Evolutionary conservation across 2,113 vertebrate genomes (phyloP), one percentile per base, ranked within the genome.

Genomic region (Daboia siamensis): DNA sequence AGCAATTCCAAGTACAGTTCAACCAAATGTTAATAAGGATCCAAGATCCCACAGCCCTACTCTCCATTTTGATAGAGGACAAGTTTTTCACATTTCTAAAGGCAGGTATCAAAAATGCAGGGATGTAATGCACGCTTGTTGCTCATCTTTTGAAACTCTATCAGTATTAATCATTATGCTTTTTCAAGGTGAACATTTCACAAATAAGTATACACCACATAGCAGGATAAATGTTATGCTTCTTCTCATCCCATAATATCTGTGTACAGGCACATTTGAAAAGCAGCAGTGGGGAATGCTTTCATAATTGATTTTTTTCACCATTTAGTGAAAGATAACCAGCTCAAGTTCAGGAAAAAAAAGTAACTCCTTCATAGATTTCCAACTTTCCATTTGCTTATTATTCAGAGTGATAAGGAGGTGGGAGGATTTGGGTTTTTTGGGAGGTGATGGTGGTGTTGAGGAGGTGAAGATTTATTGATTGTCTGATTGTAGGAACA

Each of bases 171-270:
- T 64, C 29, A 44, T 90, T 54, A 1, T 0, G 52, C 39, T 94
- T 90, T 90, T 88, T 2, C 4, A 10, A 15, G 84, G 13, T 86
- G 17, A 74, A 92, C 94, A 94, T 93, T 86, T 8, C 55, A 80
- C n/a, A 92, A 92, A 93, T 24, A 54, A 2, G 12, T 3, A 87
- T 48, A 59, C 23, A 84, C 80, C 39, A 33, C 55, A 84, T 39
- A 55, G 33, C 51, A 56, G n/a, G 26, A 87, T 56, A 4, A 39
- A 91, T 85, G 52, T 44, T 56, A 54, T 46, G 55, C 29, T 84
- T 90, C 21, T 93, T 0, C 23, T 87, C 17, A 20, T 20, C 29
- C 92, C 11, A 17, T 91, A 89, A 84, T n/a, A 5, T 86, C 91
- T 20, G 0, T 86, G 87, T 90, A 69, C 48, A 93, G 20, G 44